Evolutionary conservation across 1,140 invertebrate species (phyloP).

Genomic region (Drosophila sechellia): DNA sequence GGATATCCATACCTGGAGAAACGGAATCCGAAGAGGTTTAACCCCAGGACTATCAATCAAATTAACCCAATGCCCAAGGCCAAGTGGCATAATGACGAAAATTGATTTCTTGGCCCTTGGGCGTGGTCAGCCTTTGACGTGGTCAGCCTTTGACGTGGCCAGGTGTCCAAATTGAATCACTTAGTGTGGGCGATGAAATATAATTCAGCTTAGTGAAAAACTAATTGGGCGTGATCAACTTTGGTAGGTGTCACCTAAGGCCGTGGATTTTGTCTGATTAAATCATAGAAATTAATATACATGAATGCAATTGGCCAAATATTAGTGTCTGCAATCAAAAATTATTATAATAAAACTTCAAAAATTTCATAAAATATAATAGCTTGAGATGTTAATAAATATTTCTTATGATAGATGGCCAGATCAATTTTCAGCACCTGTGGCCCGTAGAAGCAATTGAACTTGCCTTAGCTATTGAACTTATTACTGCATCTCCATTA

Average conservation of each 20-base stretch:
- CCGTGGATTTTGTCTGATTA: not conserved
- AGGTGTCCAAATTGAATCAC: slow-evolving; percentile 36
- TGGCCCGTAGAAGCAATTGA: not conserved
- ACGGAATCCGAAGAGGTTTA: slow-evolving; percentile 9
- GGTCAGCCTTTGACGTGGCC: slow-evolving; percentile 1
- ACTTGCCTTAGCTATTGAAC: not conserved
- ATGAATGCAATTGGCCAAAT: too few species aligned
- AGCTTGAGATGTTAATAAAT: too few species aligned
- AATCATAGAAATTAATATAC: not conserved
- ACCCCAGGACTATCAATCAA: slow-evolving; percentile 52
- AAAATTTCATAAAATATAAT: too few species aligned
- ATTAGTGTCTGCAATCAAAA: too few species aligned
- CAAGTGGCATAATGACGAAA: slow-evolving; percentile 24
- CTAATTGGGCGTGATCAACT: slow-evolving; percentile 33
- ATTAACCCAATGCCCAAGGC: slow-evolving; percentile 41
- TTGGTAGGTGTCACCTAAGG: not conserved
- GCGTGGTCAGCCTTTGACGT: slow-evolving; percentile 27
- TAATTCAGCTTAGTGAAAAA: slow-evolving; percentile 30
- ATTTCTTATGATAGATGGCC: not conserved
- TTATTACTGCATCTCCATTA: slow-evolving; percentile 13
- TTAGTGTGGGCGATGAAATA: slow-evolving; percentile 10
- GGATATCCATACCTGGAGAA: not conserved
- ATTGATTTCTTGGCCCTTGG: slow-evolving; percentile 36
- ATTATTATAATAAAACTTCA: too few species aligned
- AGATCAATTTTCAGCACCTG: slow-evolving; percentile 7